Percentiles rank a stretch among this genome's conserved stretches.
Evolutionary conservation across 2,797 vertebrate species (phyloP).

Genomic region (Micromesistius poutassou): DNA sequence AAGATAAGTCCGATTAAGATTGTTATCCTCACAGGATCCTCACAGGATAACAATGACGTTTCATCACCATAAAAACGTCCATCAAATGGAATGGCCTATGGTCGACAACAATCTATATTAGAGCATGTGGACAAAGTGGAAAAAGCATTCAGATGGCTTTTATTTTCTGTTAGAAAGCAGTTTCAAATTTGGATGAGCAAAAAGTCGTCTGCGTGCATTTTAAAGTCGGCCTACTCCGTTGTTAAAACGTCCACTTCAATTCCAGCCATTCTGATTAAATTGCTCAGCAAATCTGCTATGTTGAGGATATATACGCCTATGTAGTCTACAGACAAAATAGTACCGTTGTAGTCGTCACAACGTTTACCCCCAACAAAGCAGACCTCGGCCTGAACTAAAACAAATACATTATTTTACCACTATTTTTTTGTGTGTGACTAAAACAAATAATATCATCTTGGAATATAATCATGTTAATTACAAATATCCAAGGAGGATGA

Average conservation of each 20-base stretch:
- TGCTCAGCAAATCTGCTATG: background rate
- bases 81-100: too few relatives aligned
- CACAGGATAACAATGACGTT: too few relatives aligned
- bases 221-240: too few relatives aligned
- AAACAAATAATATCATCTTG: background rate
- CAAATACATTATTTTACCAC: background rate
- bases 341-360: background rate
- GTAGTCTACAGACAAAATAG: background rate
- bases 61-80: too few relatives aligned
- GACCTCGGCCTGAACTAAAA: background rate
- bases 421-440: background rate
- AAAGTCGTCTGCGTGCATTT: too few relatives aligned
- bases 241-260: background rate
- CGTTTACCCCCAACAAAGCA: background rate
- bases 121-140: background rate
- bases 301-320: too few relatives aligned
- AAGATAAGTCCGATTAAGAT: too few relatives aligned
- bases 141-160: background rate
- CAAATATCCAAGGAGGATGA: too few relatives aligned
- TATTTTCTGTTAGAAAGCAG: background rate
- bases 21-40: too few relatives aligned
- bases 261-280: background rate
- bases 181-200: too few relatives aligned
- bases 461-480: background rate
- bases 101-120: background rate